A percentile compares a stretch with the other conserved stretches of the same genome.
These are phyloP conservation scores for Thermophis baileyi DNA, from an alignment of 2,113 vertebrate genomes.

Conservation along the genomic window DNA sequence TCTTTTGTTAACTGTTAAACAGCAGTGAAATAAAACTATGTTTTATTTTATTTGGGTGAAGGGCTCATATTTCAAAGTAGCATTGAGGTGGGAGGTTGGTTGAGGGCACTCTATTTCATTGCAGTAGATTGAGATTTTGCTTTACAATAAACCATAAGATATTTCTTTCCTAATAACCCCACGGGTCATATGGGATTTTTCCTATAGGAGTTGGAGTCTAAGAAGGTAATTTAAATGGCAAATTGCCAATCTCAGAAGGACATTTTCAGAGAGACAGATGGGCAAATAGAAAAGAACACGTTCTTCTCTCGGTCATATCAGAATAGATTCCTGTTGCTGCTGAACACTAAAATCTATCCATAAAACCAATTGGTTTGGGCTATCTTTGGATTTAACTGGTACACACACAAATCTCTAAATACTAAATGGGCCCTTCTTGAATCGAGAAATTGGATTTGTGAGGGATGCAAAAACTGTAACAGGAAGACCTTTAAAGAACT, in stretches of 20 bases:
- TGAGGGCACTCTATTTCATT: slow-evolving; percentile 30
- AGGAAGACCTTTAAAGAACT: slow-evolving; percentile 53
- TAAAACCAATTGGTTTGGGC: slow-evolving; percentile 18
- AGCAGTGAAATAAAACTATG: slow-evolving; percentile 60
- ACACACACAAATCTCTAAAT: not conserved
- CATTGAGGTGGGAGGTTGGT: not conserved
- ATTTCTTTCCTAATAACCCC: not conserved
- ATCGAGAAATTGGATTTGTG: slow-evolving; percentile 39
- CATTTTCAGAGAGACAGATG: slow-evolving; percentile 8
- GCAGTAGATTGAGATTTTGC: slow-evolving; percentile 30
- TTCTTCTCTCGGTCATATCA: slow-evolving; percentile 13
- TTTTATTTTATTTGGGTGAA: slow-evolving; percentile 64
- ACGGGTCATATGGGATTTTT: slow-evolving; percentile 8
- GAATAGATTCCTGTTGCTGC: slow-evolving; percentile 24
- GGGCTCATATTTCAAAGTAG: slow-evolving; percentile 47
- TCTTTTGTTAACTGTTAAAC: slow-evolving; percentile 84
- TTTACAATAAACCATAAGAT: not conserved
- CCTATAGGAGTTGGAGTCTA: not conserved
- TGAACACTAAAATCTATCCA: slow-evolving; percentile 8
- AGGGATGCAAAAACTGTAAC: slow-evolving; percentile 18
- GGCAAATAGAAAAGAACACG: not conserved
- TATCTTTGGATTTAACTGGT: not conserved
- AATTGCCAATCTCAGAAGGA: not conserved
- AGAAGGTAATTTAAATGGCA: not conserved
- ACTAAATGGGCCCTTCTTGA: not conserved